Base-by-base conservation (phyloP, 2,888 invertebrate species). In the Alloplasta piceator region DNA sequence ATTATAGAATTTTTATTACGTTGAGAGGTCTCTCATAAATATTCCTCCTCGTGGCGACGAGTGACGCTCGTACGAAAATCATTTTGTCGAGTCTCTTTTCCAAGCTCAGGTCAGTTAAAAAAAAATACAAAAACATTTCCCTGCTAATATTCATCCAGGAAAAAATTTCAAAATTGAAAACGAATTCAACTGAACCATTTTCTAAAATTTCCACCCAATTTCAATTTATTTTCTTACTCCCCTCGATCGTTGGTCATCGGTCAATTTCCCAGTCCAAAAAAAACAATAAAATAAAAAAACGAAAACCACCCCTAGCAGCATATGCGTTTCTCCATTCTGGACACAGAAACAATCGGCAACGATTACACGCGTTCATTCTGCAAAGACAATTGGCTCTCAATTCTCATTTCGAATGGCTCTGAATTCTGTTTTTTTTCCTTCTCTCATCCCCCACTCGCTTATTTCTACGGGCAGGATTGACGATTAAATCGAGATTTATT, bases 321-420 rank as follows among this genome's bases (percentile, higher is more conserved):
- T 84, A 84, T 84, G 83, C 77, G 74, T 56, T 41, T n/a, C 46
- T 52, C 55, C 16, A 6, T 41, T 26, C 12, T 56, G 12, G 12
- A 43, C 50, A 63, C 60, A 77, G 72, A 83, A 82, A 86, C 86
- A 86, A 86, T 84, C 78, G 86, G 80, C 52, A 83, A 74, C 86
- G 84, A 83, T 86, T 83, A 83, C 26, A 26, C 76, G 70, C 63
- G 75, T 58, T 66, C 72, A 79, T 77, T 70, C 73, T n/a, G 67
- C 80, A 81, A 78, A 81, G 81, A 80, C 77, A 81, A 81, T 78
- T 64, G 74, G 56, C 58, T 52, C 64, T 43, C 74, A 48, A 74
- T 74, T 56, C 48, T 58, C 16, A 56, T 64, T 74, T 38, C 48
- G 39, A 39, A 26, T 58, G 66, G 66, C 43, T 58, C 38, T 16